These are phyloP conservation scores for Mastigias papua DNA, from an alignment of 30 jellyfish, hydroid and myxozoan species.

Conservation along the genomic window DNA sequence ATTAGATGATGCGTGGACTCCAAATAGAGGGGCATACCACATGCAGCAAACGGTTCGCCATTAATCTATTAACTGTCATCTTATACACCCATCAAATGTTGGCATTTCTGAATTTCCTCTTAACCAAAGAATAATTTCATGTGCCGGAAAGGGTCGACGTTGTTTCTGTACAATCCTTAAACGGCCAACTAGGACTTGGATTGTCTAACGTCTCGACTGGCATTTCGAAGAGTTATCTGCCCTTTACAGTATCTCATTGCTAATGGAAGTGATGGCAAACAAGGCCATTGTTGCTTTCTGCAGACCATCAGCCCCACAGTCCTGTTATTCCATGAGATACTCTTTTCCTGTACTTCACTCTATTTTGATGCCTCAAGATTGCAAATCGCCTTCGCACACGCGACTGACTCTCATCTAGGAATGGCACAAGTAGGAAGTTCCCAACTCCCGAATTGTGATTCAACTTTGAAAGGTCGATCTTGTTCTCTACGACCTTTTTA, in stretches of 20 bases:
- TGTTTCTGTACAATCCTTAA: not conserved
- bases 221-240: not conserved
- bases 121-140: not conserved
- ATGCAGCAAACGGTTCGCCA: not conserved
- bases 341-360: not conserved
- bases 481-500: conserved; percentile 20
- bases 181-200: not conserved
- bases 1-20: no score
- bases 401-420: not conserved
- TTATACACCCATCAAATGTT: not conserved
- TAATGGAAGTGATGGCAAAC: no score
- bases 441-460: not conserved
- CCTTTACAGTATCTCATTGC: no score
- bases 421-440: conserved; percentile 4
- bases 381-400: conserved; percentile 14
- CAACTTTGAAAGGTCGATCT: not conserved
- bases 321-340: conserved; percentile 32
- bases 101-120: not conserved
- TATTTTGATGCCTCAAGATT: conserved; percentile 3
- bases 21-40: not conserved
- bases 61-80: not conserved
- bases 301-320: conserved; percentile 27
- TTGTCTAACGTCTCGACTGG: no score
- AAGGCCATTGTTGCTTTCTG: no score
- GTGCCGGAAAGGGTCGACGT: not conserved